Evolutionary conservation across 2,888 invertebrate genomes (phyloP), one percentile per base, ranked within the genome.

Genomic region (Lithophane socia): DNA sequence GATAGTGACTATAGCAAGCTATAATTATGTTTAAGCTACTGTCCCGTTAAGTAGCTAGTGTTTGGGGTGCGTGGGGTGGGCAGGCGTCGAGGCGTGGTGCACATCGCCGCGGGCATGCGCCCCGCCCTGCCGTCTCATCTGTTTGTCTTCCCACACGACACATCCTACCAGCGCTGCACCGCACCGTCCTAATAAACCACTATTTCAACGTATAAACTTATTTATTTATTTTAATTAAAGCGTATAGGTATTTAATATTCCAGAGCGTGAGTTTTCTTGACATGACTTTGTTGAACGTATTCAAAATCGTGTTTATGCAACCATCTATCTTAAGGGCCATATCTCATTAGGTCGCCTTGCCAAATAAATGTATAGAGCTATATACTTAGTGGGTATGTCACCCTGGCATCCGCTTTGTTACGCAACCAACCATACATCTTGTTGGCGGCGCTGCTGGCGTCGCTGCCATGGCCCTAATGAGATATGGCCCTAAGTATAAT

Each of bases 41-140:
- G 86, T 84, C 78, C 63, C 84, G 80, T 37, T 77, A 58, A 70
- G 74, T 77, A 76, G 69, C 65, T 79, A 77, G 78, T 78, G 80
- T 73, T 87, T 73, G 79, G 83, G 85, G 81, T 69, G 66, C 52
- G 63, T 56, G 76, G 79, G 75, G 66, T 67, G 74, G 86, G 83
- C 89, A 93, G 93, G 96, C 94, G 96, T 94, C 91, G 92, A 93
- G 92, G 94, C 95, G 94, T 95, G 93, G 91, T 89, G 86, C 87
- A 86, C 85, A 88, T 86, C 80, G 92, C 93, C 92, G 83, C 86
- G 90, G 93, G 92, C 87, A 80, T 86, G 74, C 84, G 82, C 87
- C 86, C 88, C 90, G 89, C 91, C 90, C 90, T 85, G 79, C 82
- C 70, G 68, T 79, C 87, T 90, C 93, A 93, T 92, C 94, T 94